Evolutionary conservation across 1,140 invertebrate genomes (phyloP).

Genomic region (Gryon sp.): DNA sequence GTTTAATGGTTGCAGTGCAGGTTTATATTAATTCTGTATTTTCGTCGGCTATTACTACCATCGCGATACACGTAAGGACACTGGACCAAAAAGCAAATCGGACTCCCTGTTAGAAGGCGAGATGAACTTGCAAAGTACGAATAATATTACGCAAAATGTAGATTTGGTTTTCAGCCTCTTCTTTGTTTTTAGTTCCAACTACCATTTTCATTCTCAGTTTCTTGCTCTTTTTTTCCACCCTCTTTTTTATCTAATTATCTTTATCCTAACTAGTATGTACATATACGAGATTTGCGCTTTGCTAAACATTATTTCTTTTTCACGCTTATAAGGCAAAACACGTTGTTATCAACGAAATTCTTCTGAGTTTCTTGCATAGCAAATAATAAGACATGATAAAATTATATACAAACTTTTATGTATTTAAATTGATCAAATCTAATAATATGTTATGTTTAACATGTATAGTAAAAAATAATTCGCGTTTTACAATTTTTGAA

Average conservation of each 20-base stretch:
- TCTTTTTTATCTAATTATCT: slow-evolving; percentile 50
- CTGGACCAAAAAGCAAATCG: slow-evolving; percentile 23
- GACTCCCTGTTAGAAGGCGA: slow-evolving; percentile 24
- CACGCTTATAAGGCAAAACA: slow-evolving; percentile 40
- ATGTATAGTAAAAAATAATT: too few species aligned
- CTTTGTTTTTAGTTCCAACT: slow-evolving; percentile 27
- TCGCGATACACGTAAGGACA: slow-evolving; percentile 45
- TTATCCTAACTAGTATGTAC: slow-evolving; percentile 24
- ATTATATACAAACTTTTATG: too few species aligned
- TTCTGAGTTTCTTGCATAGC: slow-evolving; percentile 22
- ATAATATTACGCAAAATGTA: slow-evolving; percentile 26
- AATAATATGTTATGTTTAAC: too few species aligned
- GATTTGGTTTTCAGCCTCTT: slow-evolving; percentile 23
- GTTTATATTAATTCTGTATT: slow-evolving; percentile 56
- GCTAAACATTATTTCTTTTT: slow-evolving; percentile 29
- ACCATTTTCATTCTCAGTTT: slow-evolving; percentile 14
- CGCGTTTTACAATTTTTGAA: too few species aligned
- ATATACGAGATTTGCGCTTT: slow-evolving; percentile 7
- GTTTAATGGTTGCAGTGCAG: slow-evolving; percentile 37
- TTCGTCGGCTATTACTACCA: slow-evolving; percentile 38
- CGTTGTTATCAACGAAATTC: slow-evolving; percentile 41
- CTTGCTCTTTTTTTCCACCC: background rate
- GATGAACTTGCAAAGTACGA: slow-evolving; percentile 32
- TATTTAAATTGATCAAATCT: too few species aligned
- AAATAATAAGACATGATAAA: too few species aligned